Conservation (phyloP, 30 jellyfish, hydroid and myxozoan genomes). For the Hydra vulgaris region DNA sequence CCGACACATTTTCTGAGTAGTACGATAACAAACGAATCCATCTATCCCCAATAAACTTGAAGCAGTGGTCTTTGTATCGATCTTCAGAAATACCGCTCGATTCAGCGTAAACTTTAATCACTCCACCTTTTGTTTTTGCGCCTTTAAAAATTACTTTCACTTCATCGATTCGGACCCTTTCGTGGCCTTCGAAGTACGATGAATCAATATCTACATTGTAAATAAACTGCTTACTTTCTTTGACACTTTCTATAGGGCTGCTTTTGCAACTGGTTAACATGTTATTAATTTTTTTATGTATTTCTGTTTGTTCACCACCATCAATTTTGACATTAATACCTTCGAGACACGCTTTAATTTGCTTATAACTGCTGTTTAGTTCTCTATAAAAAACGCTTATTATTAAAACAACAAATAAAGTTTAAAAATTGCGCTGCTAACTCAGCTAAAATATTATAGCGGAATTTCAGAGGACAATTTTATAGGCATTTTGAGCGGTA, state of each 20-base stretch:
- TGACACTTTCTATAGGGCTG: background rate
- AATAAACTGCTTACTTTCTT: background rate
- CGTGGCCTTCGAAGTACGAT: background rate
- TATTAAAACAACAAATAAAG: too few species aligned
- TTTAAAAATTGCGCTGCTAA: too few species aligned
- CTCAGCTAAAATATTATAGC: too few species aligned
- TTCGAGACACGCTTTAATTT: too few species aligned
- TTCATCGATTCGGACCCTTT: conserved; percentile 8
- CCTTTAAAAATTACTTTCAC: conserved; percentile 11
- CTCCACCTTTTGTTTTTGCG: background rate
- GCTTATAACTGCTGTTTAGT: too few species aligned
- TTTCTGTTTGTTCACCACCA: too few species aligned
- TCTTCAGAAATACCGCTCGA: conserved; percentile 8
- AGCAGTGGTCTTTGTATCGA: conserved; percentile 10
- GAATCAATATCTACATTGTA: background rate
- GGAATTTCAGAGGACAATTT: too few species aligned
- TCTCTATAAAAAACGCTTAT: too few species aligned
- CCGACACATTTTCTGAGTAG: background rate
- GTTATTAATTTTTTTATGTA: background rate
- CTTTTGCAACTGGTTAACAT: background rate
- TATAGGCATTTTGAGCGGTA: too few species aligned
- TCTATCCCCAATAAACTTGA: conserved; percentile 6
- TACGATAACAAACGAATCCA: background rate
- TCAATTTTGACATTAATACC: too few species aligned
- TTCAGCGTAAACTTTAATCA: background rate